Evolutionary conservation across 2,888 invertebrate genomes (phyloP).

Genomic region (Pheosia gnoma): DNA sequence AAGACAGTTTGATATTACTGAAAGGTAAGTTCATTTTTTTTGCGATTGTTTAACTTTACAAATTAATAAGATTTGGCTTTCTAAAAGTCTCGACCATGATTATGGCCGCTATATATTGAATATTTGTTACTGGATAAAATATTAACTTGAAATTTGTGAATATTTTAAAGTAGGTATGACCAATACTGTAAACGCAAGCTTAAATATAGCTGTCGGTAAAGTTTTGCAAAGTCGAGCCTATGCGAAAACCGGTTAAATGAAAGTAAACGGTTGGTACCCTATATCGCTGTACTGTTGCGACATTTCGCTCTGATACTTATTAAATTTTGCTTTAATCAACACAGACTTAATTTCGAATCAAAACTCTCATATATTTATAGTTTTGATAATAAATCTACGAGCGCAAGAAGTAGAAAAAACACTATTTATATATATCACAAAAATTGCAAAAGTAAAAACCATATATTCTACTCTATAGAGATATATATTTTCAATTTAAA

Average conservation of each 20-base stretch:
- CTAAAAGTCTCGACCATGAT: constrained; percentile 79
- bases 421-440: background rate
- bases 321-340: constrained; percentile 40
- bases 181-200: constrained; percentile 11
- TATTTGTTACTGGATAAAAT: constrained; percentile 11
- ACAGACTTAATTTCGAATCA: background rate
- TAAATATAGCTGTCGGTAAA: constrained; percentile 22
- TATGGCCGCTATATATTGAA: constrained; percentile 70
- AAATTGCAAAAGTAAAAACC: background rate
- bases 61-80: constrained; percentile 76
- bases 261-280: constrained; percentile 60
- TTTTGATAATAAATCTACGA: background rate
- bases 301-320: constrained; percentile 64
- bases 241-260: constrained; percentile 68
- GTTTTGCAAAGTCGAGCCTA: constrained; percentile 34
- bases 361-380: background rate
- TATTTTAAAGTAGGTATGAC: background rate
- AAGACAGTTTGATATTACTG: constrained; percentile 53
- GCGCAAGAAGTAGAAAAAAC: background rate
- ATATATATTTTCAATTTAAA: background rate
- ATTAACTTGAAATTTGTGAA: background rate
- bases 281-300: constrained; percentile 51
- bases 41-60: constrained; percentile 50
- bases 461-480: background rate
- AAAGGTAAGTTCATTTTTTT: constrained; percentile 65